phyloP scores from a whole-genome alignment of 2,113 vertebrate species.

The Dinomys branickii region DNA sequence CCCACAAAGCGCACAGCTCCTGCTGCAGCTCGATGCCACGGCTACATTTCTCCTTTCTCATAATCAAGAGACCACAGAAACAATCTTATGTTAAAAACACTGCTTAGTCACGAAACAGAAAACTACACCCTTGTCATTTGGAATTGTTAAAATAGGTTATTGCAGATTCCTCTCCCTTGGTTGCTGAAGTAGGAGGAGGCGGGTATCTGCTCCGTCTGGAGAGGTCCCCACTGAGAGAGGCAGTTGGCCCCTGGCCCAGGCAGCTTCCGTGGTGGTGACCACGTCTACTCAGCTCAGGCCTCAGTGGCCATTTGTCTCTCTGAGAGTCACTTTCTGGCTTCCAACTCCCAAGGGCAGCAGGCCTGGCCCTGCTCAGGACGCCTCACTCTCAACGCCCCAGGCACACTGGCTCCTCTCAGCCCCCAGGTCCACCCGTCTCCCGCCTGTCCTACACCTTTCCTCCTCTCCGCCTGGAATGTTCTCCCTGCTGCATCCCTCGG shows the following conservation, averaged over 20 bases:
- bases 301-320: not conserved
- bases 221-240: not conserved
- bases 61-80: not conserved
- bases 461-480: not conserved
- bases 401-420: not conserved
- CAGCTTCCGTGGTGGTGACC: not conserved
- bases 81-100: not conserved
- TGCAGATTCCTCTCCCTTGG: not conserved
- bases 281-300: not conserved
- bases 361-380: fast-evolving
- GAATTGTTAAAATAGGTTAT: not conserved
- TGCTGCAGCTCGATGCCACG: not conserved
- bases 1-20: not conserved
- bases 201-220: not conserved
- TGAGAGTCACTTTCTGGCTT: not conserved
- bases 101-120: not conserved
- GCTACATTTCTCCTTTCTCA: not conserved
- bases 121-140: not conserved
- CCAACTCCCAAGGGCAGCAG: not conserved
- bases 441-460: not conserved
- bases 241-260: not conserved
- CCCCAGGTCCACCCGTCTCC: not conserved
- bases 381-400: not conserved
- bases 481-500: not conserved
- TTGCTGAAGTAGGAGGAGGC: not conserved